Evolutionary conservation across 2,888 invertebrate genomes (phyloP).

Genomic region (Patella pellucida): DNA sequence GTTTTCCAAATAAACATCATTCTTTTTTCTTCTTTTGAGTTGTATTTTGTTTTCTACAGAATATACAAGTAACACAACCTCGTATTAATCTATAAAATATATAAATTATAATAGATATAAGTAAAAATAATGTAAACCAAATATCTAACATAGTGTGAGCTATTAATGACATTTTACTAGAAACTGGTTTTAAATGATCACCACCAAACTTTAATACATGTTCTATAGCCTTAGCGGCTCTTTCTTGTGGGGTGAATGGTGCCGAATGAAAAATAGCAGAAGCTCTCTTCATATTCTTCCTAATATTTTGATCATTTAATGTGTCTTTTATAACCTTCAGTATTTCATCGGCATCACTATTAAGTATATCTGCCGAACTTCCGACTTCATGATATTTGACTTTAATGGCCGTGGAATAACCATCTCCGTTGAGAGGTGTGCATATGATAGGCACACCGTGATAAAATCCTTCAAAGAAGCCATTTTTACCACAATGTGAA

Average conservation of each 20-base stretch:
- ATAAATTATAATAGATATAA: conserved; percentile 2
- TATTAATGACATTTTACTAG: conserved; percentile 30
- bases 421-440: conserved; percentile 43
- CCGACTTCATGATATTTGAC: conserved; percentile 32
- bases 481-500: conserved; percentile 49
- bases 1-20: neutral
- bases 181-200: conserved; percentile 41
- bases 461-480: conserved; percentile 49
- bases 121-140: conserved; percentile 18
- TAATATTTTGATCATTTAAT: conserved; percentile 27
- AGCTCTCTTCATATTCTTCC: conserved; percentile 33
- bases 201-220: conserved; percentile 51
- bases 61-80: conserved; percentile 4
- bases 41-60: neutral
- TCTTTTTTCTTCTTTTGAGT: neutral
- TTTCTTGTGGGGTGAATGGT: conserved; percentile 35
- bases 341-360: conserved; percentile 32
- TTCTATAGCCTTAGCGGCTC: conserved; percentile 49
- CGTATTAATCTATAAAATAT: neutral
- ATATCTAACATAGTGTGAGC: conserved; percentile 25
- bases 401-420: conserved; percentile 33
- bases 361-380: conserved; percentile 27
- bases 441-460: conserved; percentile 50
- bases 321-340: conserved; percentile 26
- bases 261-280: conserved; percentile 38